Evolutionary conservation across 2,797 vertebrate genomes (phyloP).

Genomic region (Gallinago stenura): DNA sequence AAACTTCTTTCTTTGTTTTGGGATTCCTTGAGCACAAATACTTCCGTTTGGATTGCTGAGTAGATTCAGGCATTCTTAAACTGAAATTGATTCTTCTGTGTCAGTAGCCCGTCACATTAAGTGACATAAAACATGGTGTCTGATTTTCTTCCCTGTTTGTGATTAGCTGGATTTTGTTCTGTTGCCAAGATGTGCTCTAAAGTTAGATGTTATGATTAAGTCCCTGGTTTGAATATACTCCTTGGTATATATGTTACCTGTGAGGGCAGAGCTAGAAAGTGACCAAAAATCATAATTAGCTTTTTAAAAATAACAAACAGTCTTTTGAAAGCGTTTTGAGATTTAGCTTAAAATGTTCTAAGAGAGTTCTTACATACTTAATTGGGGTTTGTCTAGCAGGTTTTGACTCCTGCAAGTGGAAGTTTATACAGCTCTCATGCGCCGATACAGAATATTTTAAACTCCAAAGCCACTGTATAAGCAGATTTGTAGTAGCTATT

Average conservation of each 20-base stretch:
- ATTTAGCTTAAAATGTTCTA: not conserved
- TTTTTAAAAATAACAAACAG: not conserved
- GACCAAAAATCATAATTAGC: not conserved
- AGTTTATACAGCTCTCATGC: not conserved
- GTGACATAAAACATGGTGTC: not conserved
- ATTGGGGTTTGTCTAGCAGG: not conserved
- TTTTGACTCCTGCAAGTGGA: constrained; percentile 30
- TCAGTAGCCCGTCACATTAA: not conserved
- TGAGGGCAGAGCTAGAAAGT: not conserved
- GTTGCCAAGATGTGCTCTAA: not conserved
- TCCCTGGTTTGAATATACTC: not conserved
- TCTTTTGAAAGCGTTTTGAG: constrained; percentile 27
- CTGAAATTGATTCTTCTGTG: not conserved
- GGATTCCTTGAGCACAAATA: not conserved
- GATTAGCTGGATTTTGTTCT: constrained; percentile 3
- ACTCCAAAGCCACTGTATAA: not conserved
- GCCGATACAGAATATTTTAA: not conserved
- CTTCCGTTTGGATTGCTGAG: not conserved
- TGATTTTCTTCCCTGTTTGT: constrained; percentile 14
- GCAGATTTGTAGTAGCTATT: constrained; percentile 22
- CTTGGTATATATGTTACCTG: not conserved
- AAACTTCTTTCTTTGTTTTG: not conserved
- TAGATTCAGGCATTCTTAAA: constrained; percentile 33
- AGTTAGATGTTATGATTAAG: not conserved
- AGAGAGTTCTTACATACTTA: constrained; percentile 7